Conservation (phyloP, 2,888 invertebrate species). For the Aethes cnicana region DNA sequence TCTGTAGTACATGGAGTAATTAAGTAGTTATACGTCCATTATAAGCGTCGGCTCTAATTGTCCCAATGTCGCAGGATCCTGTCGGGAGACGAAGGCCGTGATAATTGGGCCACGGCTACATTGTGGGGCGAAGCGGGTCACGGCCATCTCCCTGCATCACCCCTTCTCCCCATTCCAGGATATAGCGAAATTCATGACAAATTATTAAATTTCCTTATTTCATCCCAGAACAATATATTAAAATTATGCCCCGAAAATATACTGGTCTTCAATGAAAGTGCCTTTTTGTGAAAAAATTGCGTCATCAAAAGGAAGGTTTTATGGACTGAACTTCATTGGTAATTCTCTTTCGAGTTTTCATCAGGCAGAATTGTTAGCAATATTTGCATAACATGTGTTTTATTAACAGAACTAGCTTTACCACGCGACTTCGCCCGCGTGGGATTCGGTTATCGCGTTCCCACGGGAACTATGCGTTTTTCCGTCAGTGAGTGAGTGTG, state of each 20-base stretch:
- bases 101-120: conserved; percentile 68
- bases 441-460: too few relatives aligned
- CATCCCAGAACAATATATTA: conserved; percentile 7
- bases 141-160: conserved; percentile 45
- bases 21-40: not conserved
- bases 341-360: not conserved
- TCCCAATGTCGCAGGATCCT: conserved; percentile 55
- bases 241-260: conserved; percentile 5
- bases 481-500: too few relatives aligned
- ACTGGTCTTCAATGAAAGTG: conserved; percentile 9
- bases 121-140: conserved; percentile 71
- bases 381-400: not conserved
- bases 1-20: not conserved
- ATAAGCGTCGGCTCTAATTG: conserved; percentile 9
- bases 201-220: conserved; percentile 21
- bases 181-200: conserved; percentile 21
- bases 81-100: conserved; percentile 56
- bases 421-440: too few relatives aligned
- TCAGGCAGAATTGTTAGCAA: not conserved
- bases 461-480: too few relatives aligned
- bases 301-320: conserved; percentile 1
- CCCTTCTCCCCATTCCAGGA: conserved; percentile 8
- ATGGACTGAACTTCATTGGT: conserved; percentile 4
- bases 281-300: conserved; percentile 11
- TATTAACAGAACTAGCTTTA: too few relatives aligned